Evolutionary conservation across 2,888 invertebrate genomes (phyloP).

Genomic region (Plagodis pulveraria): DNA sequence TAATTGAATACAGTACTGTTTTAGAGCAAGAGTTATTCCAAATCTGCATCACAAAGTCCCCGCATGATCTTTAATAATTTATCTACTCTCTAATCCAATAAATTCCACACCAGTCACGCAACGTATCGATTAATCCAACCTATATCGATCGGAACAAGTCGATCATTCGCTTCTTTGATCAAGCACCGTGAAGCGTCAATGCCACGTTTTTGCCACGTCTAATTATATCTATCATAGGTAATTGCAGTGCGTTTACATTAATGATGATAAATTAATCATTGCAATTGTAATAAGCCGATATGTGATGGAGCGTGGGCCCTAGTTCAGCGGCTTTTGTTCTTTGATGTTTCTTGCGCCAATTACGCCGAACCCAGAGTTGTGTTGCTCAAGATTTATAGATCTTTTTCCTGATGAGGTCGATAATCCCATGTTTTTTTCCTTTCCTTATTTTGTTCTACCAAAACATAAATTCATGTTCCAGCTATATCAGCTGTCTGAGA

Average conservation of each 20-base stretch:
- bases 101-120: neutral
- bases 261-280: constrained; percentile 36
- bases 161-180: constrained; percentile 36
- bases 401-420: too few species aligned
- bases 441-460: too few species aligned
- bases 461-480: too few species aligned
- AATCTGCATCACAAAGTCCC: constrained; percentile 9
- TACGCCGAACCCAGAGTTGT: constrained; percentile 18
- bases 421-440: too few species aligned
- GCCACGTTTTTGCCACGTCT: constrained; percentile 34
- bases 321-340: constrained; percentile 25
- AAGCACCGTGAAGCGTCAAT: constrained; percentile 35
- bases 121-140: constrained; percentile 34
- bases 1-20: too few species aligned
- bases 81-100: constrained; percentile 5
- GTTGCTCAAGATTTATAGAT: constrained; percentile 22
- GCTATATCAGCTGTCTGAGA: too few species aligned
- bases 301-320: constrained; percentile 10
- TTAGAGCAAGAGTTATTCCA: too few species aligned
- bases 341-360: constrained; percentile 35
- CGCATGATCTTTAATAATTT: neutral
- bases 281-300: constrained; percentile 25
- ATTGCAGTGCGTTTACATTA: constrained; percentile 35
- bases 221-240: constrained; percentile 33
- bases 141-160: constrained; percentile 30